Evolutionary conservation across 2,113 vertebrate species (phyloP).

Genomic region (Grus americana): DNA sequence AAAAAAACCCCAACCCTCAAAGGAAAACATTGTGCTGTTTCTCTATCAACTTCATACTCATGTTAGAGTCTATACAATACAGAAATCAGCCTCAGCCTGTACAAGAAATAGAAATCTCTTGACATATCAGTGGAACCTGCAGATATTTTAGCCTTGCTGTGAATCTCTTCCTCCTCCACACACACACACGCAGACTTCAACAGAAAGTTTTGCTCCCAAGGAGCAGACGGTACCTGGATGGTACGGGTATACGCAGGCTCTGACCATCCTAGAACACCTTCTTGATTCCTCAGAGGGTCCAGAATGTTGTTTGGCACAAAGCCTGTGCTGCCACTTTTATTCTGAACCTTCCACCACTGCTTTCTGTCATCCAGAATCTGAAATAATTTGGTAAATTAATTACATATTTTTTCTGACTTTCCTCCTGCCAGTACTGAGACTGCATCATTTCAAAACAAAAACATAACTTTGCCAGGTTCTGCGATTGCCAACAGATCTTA

Average conservation of each 20-base stretch:
- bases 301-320: conserved; percentile 99
- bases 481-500: not conserved
- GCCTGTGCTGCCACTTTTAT: conserved; percentile 81
- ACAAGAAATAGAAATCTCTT: not conserved
- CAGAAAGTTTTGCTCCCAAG: not conserved
- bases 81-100: not conserved
- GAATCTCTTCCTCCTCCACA: not conserved
- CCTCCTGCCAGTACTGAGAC: not conserved
- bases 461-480: not conserved
- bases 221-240: conserved; percentile 82
- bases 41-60: not conserved
- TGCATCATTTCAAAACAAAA: not conserved
- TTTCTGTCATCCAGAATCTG: conserved; percentile 95
- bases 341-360: conserved; percentile 98
- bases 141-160: not conserved
- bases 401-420: not conserved
- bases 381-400: not conserved
- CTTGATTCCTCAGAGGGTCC: conserved; percentile 79
- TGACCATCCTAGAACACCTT: conserved; percentile 72
- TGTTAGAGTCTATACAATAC: not conserved
- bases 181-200: rapidly evolving
- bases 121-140: rapidly evolving
- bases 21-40: not conserved
- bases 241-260: conserved; percentile 89
- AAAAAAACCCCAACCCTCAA: not conserved